These are phyloP conservation scores for Apus apus DNA, from an alignment of 2,113 vertebrate species.

Conservation along the genomic window DNA sequence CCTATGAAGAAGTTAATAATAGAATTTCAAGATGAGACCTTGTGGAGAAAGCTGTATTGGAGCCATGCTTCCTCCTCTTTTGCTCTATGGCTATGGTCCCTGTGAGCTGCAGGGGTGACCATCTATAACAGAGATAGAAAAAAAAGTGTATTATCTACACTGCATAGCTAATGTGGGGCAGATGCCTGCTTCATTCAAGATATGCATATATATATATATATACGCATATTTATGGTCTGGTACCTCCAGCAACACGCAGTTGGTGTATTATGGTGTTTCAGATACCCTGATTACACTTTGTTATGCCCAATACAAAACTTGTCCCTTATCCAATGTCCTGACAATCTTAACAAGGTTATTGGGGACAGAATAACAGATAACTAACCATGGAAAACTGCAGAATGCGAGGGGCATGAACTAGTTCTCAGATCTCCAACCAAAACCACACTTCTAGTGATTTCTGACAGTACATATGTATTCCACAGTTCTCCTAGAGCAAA, in stretches of 20 bases:
- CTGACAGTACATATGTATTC: neutral
- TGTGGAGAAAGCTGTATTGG: neutral
- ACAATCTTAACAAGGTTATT: neutral
- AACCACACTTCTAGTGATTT: neutral
- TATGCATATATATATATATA: neutral
- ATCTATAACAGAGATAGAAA: neutral
- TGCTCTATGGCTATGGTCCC: fast-evolving
- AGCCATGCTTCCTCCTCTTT: fast-evolving
- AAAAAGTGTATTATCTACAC: neutral
- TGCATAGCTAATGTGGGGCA: neutral
- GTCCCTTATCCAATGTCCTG: neutral
- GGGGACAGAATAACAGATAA: neutral
- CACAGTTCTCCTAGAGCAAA: neutral
- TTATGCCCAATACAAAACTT: neutral
- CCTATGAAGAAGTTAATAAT: neutral
- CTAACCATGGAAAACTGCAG: neutral
- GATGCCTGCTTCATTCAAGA: neutral
- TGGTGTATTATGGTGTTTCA: neutral
- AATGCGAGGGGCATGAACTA: fast-evolving
- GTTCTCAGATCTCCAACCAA: neutral
- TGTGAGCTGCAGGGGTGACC: neutral
- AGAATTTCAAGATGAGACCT: neutral
- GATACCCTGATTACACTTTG: neutral
- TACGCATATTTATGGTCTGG: neutral
- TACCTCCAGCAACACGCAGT: neutral